Evolutionary conservation across 2,888 invertebrate genomes (phyloP), one percentile per base, ranked within the genome.

Genomic region (Pristionchus exspectatus): DNA sequence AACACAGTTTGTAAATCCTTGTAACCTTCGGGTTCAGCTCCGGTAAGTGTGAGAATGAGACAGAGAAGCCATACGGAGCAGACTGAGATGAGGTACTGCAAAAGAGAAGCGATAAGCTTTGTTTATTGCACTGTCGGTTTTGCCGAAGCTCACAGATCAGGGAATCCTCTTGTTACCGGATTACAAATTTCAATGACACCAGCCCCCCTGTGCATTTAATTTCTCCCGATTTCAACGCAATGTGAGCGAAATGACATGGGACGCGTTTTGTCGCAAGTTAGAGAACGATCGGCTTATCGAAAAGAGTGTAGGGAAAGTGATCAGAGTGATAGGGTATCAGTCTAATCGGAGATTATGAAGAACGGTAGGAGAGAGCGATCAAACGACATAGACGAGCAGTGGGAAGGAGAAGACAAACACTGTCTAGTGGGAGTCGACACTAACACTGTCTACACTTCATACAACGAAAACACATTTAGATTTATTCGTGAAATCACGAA

Each of bases 21-120:
- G n/a, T 9, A 5, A 81, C 81, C 81, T 18, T 88, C 90, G 1
- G 93, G 92, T 69, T 94, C 94, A 5, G 91, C 30, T 38, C 92
- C 91, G 24, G 93, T 92, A 0, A 92, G 86, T 10, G 93, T 93
- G 90, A 94, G 90, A 16, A 94, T 69, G 59, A 92, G 91, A 77
- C 93, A 94, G 30, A 94, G 88, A 9, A 92, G 86, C 93, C 93
- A 94, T 24, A 92, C 92, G 14, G 93, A 81, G 16, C 92, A 89
- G 63, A 94, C 92, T 18, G 92, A 92, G 33, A 94, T 88, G 5
- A 94, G 91, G 85, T 94, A 94, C 91, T 93, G 91, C 9, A 92
- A n/a, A 90, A 24, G 44, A 50, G 18, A 38, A 30, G 56, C 2
- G 14, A 5, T 1, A 69, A 24, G 3, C 2, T 66, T 10, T 27